Percentiles rank a stretch among this genome's conserved stretches.
Conservation (phyloP, 2,113 vertebrate species). For the Tyto alba region DNA sequence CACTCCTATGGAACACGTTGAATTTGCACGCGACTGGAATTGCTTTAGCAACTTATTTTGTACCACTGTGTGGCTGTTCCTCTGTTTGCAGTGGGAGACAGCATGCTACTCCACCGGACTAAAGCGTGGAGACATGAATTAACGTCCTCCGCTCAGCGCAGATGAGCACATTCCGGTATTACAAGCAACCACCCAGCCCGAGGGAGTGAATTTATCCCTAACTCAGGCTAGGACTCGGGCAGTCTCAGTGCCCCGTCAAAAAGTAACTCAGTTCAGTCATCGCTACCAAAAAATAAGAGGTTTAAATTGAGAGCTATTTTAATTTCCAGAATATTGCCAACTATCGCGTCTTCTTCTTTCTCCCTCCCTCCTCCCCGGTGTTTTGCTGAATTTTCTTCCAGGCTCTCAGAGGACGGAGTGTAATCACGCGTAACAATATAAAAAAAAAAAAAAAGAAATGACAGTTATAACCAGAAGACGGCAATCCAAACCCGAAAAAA, state of each 20-base stretch:
- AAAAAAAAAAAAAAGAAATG: neutral
- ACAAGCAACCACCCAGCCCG: neutral
- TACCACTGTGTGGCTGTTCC: neutral
- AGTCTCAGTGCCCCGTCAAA: neutral
- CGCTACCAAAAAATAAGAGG: neutral
- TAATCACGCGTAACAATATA: neutral
- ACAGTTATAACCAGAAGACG: neutral
- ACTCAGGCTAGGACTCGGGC: rapidly evolving
- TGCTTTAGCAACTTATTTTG: neutral
- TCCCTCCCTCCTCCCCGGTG: rapidly evolving
- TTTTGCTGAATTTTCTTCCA: neutral
- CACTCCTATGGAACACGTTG: rapidly evolving
- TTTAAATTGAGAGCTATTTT: neutral
- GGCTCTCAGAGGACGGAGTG: neutral
- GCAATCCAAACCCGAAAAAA: neutral
- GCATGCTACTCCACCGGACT: neutral
- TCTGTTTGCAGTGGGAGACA: neutral
- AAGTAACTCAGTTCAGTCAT: neutral
- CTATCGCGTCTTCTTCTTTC: rapidly evolving
- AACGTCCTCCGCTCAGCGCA: rapidly evolving
- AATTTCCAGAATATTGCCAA: neutral
- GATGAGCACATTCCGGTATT: rapidly evolving
- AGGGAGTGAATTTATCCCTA: neutral
- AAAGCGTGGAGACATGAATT: neutral
- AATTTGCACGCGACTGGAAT: neutral